Evolutionary conservation across 2,113 vertebrate genomes (phyloP), one percentile per base, ranked within the genome.

Genomic region (Protobothrops mucrosquamatus): DNA sequence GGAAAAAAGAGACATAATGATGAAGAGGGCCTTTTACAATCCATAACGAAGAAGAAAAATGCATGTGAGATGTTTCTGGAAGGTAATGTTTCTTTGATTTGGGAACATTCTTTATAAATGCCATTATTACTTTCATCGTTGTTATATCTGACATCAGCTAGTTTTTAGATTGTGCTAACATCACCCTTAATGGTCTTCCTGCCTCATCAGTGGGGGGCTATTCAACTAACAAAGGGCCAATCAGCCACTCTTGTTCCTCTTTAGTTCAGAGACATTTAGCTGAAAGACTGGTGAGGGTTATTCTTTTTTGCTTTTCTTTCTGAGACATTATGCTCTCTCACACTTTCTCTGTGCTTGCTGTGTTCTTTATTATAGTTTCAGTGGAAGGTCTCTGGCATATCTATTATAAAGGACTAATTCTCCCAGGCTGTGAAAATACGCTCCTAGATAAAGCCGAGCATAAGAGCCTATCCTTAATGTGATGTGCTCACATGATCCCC

Each of bases 151-250:
- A 95, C 93, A 95, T 95, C 95, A 95, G 94, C 15, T 10, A 95
- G 95, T 95, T 96, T 97, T 90, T 91, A 96, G 94, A 95, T 89
- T 94, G 92, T 94, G 48, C 93, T 95, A 95, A 97, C 97, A 96
- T 96, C 95, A 94, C 95, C 56, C 54, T 95, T 97, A 97, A 97
- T 95, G 94, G 94, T 93, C 93, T 97, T 97, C 97, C 95, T 96
- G 90, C 89, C 91, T 97, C 97, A 97, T 97, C 96, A 97, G 92
- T 95, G 91, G 85, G 91, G 64, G 64, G 95, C 88, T 48, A 96
- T 96, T 97, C 95, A 95, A 94, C 92, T 94, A 97, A 97, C 93
- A 96, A 97, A 98, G 94, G 97, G 93, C 92, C 96, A 97, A 96
- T 97, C 97, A 97, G 95, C 89, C 93, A 20, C 94, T 96, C 94